Evolutionary conservation across 2,113 vertebrate species (phyloP).

Genomic region (Oophaga pumilio): DNA sequence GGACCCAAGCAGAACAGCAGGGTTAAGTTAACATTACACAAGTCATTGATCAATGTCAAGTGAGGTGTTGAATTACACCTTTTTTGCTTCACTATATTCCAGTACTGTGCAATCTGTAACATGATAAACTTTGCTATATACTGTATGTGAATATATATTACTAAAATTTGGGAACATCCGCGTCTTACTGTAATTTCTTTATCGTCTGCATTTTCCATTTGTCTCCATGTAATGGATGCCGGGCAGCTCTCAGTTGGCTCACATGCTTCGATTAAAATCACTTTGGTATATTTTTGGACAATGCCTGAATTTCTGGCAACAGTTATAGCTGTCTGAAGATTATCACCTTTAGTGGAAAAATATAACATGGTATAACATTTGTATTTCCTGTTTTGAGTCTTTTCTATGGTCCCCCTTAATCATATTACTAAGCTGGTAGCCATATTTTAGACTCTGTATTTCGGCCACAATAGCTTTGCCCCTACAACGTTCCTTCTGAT

Average conservation of each 20-base stretch:
- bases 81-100: too few species aligned
- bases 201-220: conserved; percentile 59
- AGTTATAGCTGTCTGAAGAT: conserved; percentile 72
- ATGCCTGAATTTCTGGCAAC: conserved; percentile 69
- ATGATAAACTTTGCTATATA: too few species aligned
- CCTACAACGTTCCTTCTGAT: too few species aligned
- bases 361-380: not conserved
- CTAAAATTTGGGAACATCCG: not conserved
- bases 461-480: too few species aligned
- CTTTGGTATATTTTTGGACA: conserved; percentile 60
- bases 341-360: conserved; percentile 68
- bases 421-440: too few species aligned
- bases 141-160: not conserved
- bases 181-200: conserved; percentile 56
- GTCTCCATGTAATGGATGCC: conserved; percentile 68
- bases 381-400: not conserved
- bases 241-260: conserved; percentile 59
- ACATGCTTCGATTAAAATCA: conserved; percentile 65
- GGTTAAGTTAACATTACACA: too few species aligned
- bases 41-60: too few species aligned
- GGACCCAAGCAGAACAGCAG: too few species aligned
- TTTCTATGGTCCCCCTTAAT: not conserved
- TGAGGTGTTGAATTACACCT: too few species aligned
- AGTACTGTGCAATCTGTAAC: too few species aligned
- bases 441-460: too few species aligned